Conservation (phyloP, 2,888 invertebrate genomes). For the Fabriciana adippe region DNA sequence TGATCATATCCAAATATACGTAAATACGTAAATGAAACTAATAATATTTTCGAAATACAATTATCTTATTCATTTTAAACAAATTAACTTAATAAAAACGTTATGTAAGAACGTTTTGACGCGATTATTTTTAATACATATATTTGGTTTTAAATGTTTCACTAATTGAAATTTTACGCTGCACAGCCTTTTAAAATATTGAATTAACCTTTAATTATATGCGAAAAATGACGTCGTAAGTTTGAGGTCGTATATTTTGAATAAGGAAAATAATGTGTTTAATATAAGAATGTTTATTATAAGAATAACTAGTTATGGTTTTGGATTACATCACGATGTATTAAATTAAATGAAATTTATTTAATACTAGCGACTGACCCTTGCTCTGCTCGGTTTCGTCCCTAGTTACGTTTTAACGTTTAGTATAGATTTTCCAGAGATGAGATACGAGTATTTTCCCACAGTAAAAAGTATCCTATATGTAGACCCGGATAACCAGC, state of each 20-base stretch:
- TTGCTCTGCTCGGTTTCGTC: no score
- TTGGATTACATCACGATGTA: neutral
- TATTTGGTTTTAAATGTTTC: neutral
- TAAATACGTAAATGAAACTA: neutral
- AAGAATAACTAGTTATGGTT: neutral
- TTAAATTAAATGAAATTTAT: no score
- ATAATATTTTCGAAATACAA: neutral
- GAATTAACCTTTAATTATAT: conserved; percentile 9
- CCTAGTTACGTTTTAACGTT: no score
- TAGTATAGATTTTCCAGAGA: no score
- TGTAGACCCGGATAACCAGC: no score
- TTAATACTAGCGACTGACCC: no score
- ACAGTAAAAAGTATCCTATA: no score
- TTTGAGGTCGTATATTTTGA: conserved; percentile 1
- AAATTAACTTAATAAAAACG: neutral
- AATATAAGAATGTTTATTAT: conserved; percentile 3
- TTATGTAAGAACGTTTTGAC: neutral
- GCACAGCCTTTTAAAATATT: conserved; percentile 7
- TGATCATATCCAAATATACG: no score
- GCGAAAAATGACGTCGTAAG: conserved; percentile 15
- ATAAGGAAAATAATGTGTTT: conserved; percentile 18
- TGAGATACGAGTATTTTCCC: no score
- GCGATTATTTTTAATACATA: neutral
- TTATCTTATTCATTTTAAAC: conserved; percentile 1
- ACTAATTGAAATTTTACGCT: conserved; percentile 17